Percentiles rank a stretch among this genome's conserved stretches.
Evolutionary conservation across 92 coral and sea anemone genomes (phyloP).

Genomic region (Pocillopora meandrina): DNA sequence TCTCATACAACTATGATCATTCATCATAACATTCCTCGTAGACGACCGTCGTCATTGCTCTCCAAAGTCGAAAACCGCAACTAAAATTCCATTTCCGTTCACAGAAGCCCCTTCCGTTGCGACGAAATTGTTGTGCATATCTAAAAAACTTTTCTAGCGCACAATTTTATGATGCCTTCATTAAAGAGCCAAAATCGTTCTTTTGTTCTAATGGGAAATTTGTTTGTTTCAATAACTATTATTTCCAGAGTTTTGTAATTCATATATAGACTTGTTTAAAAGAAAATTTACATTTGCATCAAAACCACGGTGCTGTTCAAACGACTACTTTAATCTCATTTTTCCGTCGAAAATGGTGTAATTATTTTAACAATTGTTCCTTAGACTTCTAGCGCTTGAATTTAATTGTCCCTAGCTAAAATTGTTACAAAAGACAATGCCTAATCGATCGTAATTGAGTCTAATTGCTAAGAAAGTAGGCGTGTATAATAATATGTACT

Average conservation of each 20-base stretch:
- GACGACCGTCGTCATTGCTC: neutral
- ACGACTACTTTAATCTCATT: neutral
- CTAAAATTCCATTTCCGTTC: neutral
- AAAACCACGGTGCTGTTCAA: neutral
- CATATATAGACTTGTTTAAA: neutral
- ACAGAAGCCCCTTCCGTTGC: neutral
- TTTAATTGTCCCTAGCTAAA: conserved; percentile 3
- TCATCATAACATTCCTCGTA: neutral
- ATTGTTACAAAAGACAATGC: conserved; percentile 10
- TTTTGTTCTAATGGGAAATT: neutral
- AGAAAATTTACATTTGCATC: neutral
- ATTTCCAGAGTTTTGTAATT: no score
- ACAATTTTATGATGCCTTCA: no score
- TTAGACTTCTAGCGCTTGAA: neutral
- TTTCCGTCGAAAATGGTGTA: neutral
- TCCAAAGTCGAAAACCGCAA: neutral
- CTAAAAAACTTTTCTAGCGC: no score
- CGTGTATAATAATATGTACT: neutral
- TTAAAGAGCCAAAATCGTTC: neutral
- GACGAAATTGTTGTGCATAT: neutral
- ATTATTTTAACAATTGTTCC: neutral
- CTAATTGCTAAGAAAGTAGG: neutral
- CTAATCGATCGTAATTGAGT: neutral
- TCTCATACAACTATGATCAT: neutral
- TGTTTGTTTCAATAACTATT: neutral